phyloP scores from a whole-genome alignment of 2,113 vertebrate species.

The Clupea harengus region DNA sequence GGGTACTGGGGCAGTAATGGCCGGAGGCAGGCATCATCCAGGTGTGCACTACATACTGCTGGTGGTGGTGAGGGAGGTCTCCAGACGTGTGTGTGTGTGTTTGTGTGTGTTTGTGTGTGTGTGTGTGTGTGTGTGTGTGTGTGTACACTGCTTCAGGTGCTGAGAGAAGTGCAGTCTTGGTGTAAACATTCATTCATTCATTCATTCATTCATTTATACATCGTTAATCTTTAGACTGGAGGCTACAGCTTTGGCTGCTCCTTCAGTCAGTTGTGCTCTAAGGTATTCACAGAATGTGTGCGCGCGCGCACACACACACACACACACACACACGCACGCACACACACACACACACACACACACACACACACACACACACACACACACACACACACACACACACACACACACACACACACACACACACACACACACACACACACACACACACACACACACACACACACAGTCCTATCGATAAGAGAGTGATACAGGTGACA shows the following conservation, averaged over 20 bases:
- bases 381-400: neutral
- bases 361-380: neutral
- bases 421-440: neutral
- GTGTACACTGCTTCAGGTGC: neutral
- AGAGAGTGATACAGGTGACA: slow-evolving; percentile 32
- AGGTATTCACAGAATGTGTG: no score
- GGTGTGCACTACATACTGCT: no score
- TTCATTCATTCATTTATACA: neutral
- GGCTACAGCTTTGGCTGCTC: no score
- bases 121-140: no score
- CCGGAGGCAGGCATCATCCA: no score
- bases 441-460: neutral
- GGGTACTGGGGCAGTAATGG: no score
- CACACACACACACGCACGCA: neutral
- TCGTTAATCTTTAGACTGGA: neutral
- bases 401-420: neutral
- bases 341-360: neutral
- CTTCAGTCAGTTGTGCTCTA: no score
- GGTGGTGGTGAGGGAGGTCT: no score
- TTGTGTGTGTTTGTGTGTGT: neutral
- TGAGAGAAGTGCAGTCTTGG: neutral
- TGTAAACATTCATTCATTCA: neutral
- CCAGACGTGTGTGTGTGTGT: no score
- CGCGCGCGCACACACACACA: neutral
- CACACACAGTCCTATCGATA: slow-evolving; percentile 12